These are phyloP conservation scores for Peromyscus californicus DNA, from an alignment of 2,113 vertebrate species.

Conservation along the genomic window DNA sequence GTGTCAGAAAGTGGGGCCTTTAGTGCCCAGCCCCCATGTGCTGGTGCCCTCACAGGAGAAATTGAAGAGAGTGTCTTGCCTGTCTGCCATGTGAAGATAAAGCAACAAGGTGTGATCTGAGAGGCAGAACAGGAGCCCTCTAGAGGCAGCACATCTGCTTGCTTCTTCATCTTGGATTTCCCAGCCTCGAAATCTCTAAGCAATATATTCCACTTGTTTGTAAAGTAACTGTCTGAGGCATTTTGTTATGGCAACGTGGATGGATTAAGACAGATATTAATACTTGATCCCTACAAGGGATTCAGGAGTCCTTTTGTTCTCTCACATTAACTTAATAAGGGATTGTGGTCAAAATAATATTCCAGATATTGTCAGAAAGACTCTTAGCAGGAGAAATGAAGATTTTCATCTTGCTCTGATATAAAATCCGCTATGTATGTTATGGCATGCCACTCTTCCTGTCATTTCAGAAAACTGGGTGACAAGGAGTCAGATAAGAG, in stretches of 20 bases:
- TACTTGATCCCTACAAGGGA: neutral
- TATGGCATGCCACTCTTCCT: neutral
- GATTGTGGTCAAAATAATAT: slow-evolving; percentile 15
- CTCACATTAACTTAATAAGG: neutral
- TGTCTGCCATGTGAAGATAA: neutral
- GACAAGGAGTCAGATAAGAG: neutral
- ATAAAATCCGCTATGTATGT: neutral
- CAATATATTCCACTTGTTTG: neutral
- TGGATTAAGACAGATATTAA: neutral
- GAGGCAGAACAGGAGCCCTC: neutral
- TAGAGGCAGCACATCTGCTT: neutral
- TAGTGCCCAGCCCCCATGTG: no score
- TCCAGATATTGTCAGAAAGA: neutral
- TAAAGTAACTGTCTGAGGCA: neutral
- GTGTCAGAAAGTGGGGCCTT: no score
- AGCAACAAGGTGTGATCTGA: neutral
- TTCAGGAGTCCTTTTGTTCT: neutral
- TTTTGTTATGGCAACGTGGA: neutral
- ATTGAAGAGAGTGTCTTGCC: neutral
- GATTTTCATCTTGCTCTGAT: neutral
- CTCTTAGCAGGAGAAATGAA: neutral
- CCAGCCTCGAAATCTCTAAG: neutral
- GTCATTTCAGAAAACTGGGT: neutral
- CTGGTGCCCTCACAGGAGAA: neutral
- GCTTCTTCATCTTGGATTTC: neutral